These are phyloP conservation scores for Polydrusus tereticollis DNA, from an alignment of 2,888 invertebrate species.

Conservation along the genomic window DNA sequence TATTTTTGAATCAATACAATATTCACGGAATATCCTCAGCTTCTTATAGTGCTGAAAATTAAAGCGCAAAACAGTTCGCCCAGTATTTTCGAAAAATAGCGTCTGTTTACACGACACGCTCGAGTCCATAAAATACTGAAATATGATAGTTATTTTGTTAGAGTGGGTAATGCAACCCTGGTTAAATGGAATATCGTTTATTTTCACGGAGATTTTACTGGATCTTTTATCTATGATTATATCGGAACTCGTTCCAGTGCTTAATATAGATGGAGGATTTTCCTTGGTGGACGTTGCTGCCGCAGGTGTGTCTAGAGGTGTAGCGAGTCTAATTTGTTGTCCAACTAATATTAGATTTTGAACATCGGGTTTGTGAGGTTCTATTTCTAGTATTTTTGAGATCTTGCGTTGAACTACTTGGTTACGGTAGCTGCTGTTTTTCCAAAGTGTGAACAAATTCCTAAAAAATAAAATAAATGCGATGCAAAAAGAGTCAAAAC, in stretches of 20 bases:
- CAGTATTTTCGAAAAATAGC: conserved; percentile 56
- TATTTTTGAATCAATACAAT: conserved; percentile 27
- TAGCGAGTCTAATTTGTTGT: conserved; percentile 24
- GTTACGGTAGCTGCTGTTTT: conserved; percentile 56
- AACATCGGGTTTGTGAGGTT: conserved; percentile 59
- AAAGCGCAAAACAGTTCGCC: conserved; percentile 53
- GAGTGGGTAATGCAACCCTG: neutral
- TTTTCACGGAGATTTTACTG: conserved; percentile 35
- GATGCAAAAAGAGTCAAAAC: no score
- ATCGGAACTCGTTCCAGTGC: neutral
- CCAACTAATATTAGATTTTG: conserved; percentile 59
- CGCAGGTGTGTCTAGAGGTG: neutral
- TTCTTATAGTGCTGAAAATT: conserved; percentile 59
- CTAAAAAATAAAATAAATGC: conserved; percentile 18
- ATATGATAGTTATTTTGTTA: conserved; percentile 50
- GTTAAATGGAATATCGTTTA: conserved; percentile 42
- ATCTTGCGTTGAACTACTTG: conserved; percentile 52
- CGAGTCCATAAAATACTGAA: conserved; percentile 51
- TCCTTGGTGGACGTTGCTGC: neutral
- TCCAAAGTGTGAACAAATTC: conserved; percentile 56
- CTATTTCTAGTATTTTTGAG: conserved; percentile 54
- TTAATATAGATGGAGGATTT: neutral
- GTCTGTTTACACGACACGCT: conserved; percentile 42
- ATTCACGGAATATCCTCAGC: conserved; percentile 58
- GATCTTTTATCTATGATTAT: neutral